phyloP scores from a whole-genome alignment of 23 tunicate species.

The Styela plicata region DNA sequence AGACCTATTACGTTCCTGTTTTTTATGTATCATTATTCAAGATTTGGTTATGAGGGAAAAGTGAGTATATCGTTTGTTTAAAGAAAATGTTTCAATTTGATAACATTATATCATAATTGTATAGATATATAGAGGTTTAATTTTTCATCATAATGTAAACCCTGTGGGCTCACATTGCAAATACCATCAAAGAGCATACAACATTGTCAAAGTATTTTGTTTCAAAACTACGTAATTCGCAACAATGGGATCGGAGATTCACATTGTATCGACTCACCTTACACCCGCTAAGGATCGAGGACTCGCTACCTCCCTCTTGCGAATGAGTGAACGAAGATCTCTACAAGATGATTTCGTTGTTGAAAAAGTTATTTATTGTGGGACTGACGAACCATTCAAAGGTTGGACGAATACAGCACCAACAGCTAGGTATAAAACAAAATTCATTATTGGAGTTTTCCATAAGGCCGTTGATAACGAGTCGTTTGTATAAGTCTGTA shows the following conservation, averaged over 20 bases:
- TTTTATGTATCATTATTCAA: too few species aligned
- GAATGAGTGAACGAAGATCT: constrained; percentile 50
- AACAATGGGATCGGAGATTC: constrained; percentile 24
- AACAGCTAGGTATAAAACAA: constrained; percentile 68
- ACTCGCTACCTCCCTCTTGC: constrained; percentile 69
- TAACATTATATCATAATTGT: neutral
- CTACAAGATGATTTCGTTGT: constrained; percentile 32
- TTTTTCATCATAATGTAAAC: neutral
- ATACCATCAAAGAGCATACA: neutral
- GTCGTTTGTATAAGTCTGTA: too few species aligned
- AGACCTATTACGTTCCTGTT: too few species aligned
- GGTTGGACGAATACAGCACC: constrained; percentile 82
- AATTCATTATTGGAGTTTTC: too few species aligned
- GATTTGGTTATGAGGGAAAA: too few species aligned
- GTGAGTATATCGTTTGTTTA: too few species aligned
- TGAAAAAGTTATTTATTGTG: constrained; percentile 68
- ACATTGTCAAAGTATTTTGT: neutral
- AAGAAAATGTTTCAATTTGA: too few species aligned
- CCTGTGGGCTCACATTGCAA: neutral
- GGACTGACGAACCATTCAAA: constrained; percentile 54
- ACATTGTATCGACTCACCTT: constrained; percentile 43
- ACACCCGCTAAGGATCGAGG: constrained; percentile 52
- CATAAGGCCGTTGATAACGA: too few species aligned
- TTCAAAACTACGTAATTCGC: neutral
- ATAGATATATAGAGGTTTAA: neutral